phyloP scores from a whole-genome alignment of 2,113 vertebrate genomes.

The Lophius piscatorius region DNA sequence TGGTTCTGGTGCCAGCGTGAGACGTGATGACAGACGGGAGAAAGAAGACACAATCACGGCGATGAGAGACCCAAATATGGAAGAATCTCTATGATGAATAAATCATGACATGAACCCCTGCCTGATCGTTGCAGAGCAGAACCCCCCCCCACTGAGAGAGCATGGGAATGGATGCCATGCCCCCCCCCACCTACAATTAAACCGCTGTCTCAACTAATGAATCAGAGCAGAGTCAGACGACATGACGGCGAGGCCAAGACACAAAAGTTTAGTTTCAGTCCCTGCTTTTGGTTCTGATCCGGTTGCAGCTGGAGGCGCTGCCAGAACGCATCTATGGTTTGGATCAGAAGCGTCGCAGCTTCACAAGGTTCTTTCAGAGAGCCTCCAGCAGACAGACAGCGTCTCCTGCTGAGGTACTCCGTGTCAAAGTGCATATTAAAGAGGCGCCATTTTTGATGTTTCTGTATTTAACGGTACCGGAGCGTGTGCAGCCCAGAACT shows the following conservation, averaged over 20 bases:
- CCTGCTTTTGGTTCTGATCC: constrained; percentile 13
- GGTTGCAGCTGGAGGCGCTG: not conserved
- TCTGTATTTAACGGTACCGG: constrained; percentile 4
- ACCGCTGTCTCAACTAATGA: constrained; percentile 34
- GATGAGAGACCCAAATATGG: constrained; percentile 34
- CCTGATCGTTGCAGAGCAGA: constrained; percentile 19
- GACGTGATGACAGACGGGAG: not conserved
- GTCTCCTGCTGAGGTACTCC: constrained; percentile 7
- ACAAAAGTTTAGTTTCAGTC: constrained; percentile 6
- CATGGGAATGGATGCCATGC: constrained; percentile 20
- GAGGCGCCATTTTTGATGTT: constrained; percentile 15
- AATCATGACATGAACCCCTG: constrained; percentile 43
- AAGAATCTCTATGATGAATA: constrained; percentile 50
- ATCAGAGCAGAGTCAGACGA: constrained; percentile 20
- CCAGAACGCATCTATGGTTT: too few species aligned
- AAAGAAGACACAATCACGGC: constrained; percentile 15
- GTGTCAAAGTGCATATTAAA: constrained; percentile 24
- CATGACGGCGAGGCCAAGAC: not conserved
- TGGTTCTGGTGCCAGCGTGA: constrained; percentile 25
- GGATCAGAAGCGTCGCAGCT: too few species aligned
- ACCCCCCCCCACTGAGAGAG: constrained; percentile 31
- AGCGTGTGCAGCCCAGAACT: too few species aligned
- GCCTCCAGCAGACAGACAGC: constrained; percentile 3
- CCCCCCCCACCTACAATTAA: constrained; percentile 24
- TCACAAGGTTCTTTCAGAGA: too few species aligned